These are phyloP conservation scores for Sciurus carolinensis DNA, from an alignment of 2,797 vertebrate genomes.

Conservation along the genomic window DNA sequence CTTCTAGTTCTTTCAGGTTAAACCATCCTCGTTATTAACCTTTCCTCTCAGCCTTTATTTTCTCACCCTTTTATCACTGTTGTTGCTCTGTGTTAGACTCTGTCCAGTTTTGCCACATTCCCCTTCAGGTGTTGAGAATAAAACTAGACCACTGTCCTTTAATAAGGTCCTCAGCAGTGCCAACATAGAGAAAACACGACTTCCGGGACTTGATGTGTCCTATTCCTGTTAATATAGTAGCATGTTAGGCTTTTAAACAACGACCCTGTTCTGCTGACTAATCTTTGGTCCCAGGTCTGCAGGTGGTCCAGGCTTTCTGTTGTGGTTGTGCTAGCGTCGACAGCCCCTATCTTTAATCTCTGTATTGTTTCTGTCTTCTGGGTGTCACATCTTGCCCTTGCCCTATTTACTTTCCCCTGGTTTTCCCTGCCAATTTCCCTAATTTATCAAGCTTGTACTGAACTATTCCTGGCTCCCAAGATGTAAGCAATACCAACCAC, in stretches of 20 bases:
- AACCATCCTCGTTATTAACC: slow-evolving; percentile 78
- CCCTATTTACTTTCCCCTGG: slow-evolving; percentile 22
- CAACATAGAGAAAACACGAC: slow-evolving; percentile 82
- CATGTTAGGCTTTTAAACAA: slow-evolving; percentile 46
- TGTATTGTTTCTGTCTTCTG: slow-evolving; percentile 57
- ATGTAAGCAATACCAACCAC: slow-evolving; percentile 70
- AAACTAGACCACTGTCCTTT: slow-evolving; percentile 83
- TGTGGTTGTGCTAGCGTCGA: background rate
- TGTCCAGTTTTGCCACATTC: slow-evolving; percentile 82
- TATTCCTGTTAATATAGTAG: slow-evolving; percentile 51
- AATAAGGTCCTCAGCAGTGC: slow-evolving; percentile 83
- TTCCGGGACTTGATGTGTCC: slow-evolving; percentile 78
- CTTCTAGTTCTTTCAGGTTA: slow-evolving; percentile 77
- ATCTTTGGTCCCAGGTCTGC: background rate
- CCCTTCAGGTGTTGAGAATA: slow-evolving; percentile 81
- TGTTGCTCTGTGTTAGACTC: slow-evolving; percentile 83
- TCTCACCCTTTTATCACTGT: slow-evolving; percentile 81
- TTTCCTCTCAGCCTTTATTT: slow-evolving; percentile 84
- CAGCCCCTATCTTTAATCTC: slow-evolving; percentile 54
- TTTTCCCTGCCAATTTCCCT: slow-evolving; percentile 74
- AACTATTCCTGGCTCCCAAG: slow-evolving; percentile 59
- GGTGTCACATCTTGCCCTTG: slow-evolving; percentile 66
- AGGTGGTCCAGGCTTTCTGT: background rate
- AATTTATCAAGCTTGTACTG: slow-evolving; percentile 71
- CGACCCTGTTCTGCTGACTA: background rate